These are phyloP conservation scores for Eumacrocentrus americanus DNA, from an alignment of 2,888 invertebrate species.

Conservation along the genomic window DNA sequence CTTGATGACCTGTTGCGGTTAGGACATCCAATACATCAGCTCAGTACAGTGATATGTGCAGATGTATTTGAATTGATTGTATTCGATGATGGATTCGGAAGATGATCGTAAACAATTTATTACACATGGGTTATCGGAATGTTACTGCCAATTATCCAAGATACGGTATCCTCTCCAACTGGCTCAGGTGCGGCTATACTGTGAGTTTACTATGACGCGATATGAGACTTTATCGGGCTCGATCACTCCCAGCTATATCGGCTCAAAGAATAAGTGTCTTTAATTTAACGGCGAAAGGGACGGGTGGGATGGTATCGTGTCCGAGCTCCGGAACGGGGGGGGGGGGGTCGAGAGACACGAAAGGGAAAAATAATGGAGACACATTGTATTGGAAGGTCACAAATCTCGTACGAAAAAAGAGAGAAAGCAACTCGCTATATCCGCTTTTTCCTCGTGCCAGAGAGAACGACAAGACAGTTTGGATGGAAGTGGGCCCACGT, in stretches of 20 bases:
- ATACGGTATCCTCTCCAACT: background rate
- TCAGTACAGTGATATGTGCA: too few relatives aligned
- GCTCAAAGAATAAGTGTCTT: constrained; percentile 26
- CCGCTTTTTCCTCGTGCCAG: background rate
- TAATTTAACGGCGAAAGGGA: constrained; percentile 22
- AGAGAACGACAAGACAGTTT: background rate
- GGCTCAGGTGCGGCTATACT: constrained; percentile 14
- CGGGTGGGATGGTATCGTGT: background rate
- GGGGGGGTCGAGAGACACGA: background rate
- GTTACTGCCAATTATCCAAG: constrained; percentile 11
- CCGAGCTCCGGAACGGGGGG: constrained; percentile 1
- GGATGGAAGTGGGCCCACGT: constrained; percentile 35
- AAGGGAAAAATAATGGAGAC: constrained; percentile 28
- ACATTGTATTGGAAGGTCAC: constrained; percentile 29
- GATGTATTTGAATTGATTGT: background rate
- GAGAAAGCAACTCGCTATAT: background rate
- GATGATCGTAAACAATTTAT: constrained; percentile 7
- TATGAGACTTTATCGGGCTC: constrained; percentile 10
- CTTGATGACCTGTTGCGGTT: too few relatives aligned
- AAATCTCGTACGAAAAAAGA: constrained; percentile 17
- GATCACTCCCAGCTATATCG: constrained; percentile 3
- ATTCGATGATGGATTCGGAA: constrained; percentile 2
- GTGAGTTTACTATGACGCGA: constrained; percentile 14
- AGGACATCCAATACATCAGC: too few relatives aligned
- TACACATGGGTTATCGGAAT: constrained; percentile 5